Conservation (phyloP, 2,797 vertebrate species). For the Artibeus jamaicensis region DNA sequence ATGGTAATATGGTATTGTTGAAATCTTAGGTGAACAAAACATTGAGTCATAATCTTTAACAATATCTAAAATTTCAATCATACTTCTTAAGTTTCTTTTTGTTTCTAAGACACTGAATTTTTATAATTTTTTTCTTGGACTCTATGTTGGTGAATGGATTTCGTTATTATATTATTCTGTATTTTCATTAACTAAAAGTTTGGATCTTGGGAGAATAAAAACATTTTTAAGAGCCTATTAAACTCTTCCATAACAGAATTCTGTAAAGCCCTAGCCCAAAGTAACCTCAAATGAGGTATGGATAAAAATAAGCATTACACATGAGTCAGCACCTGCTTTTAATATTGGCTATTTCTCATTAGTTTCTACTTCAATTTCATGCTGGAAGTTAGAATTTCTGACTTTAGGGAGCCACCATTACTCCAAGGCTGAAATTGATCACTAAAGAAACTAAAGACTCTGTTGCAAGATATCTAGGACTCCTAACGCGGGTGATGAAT, state of each 20-base stretch:
- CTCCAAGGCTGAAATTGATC: background rate
- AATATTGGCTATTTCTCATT: background rate
- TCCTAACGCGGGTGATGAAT: background rate
- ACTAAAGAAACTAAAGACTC: background rate
- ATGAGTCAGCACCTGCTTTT: background rate
- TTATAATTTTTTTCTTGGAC: background rate
- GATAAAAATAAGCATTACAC: background rate
- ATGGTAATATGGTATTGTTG: background rate
- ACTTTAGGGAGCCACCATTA: background rate
- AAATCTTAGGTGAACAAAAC: background rate
- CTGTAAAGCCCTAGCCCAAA: background rate
- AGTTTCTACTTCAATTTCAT: background rate
- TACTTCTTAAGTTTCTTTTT: background rate
- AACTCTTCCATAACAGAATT: background rate
- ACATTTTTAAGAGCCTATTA: background rate
- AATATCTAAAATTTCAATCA: background rate
- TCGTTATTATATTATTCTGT: background rate
- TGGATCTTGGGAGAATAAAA: background rate
- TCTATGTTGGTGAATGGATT: background rate
- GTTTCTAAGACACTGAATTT: background rate
- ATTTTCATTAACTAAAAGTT: background rate
- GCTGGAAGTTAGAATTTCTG: background rate
- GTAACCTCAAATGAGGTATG: background rate
- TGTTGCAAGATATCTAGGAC: background rate
- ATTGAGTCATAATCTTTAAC: background rate